Evolutionary conservation across 1,140 invertebrate species (phyloP).

Genomic region (Microplitis demolitor): DNA sequence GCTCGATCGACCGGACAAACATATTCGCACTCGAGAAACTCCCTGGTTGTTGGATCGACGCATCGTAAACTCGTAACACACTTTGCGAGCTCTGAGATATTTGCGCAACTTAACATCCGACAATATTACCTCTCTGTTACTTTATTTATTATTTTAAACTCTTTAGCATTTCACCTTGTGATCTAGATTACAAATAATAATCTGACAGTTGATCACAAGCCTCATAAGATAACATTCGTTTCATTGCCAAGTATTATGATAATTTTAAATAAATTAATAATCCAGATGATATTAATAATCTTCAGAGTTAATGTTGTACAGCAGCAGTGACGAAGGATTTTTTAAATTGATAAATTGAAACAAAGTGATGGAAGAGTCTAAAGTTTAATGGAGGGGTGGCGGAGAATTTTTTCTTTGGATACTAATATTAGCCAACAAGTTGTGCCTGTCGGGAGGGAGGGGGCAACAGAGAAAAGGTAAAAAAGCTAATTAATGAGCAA

Average conservation of each 20-base stretch:
- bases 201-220: background rate
- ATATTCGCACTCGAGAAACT: slow-evolving; percentile 13
- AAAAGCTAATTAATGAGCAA: background rate
- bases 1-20: slow-evolving; percentile 11
- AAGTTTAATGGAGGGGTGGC: no score
- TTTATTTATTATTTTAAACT: no score
- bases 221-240: no score
- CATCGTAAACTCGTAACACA: slow-evolving; percentile 4
- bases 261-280: slow-evolving; percentile 4
- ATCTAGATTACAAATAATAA: background rate
- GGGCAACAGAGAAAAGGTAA: background rate
- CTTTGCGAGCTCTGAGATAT: background rate
- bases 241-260: background rate
- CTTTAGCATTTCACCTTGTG: background rate
- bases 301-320: no score
- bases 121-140: background rate
- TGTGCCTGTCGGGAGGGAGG: no score
- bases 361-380: no score
- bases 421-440: no score
- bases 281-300: no score
- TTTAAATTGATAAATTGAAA: no score
- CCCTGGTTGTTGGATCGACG: background rate
- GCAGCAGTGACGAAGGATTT: no score
- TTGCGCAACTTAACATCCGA: background rate
- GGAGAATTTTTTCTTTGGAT: no score